Evolutionary conservation across 2,797 vertebrate genomes (phyloP).

Genomic region (Lutra lutra): DNA sequence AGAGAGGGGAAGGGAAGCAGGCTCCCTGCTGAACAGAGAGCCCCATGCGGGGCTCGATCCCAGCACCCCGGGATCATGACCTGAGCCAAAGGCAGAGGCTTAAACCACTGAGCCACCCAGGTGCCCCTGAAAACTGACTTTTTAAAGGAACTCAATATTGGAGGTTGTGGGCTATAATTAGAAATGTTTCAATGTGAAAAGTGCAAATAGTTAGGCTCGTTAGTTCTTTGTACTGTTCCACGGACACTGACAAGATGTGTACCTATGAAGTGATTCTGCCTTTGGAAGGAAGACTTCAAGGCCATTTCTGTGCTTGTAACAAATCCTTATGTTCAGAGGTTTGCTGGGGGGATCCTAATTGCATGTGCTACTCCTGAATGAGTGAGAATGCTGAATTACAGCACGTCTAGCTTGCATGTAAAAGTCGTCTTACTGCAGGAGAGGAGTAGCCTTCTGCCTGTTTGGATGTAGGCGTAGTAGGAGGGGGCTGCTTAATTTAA

Average conservation of each 20-base stretch:
- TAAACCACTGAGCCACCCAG: too few relatives aligned
- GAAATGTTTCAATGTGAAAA: conserved; percentile 35
- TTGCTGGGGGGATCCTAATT: neutral
- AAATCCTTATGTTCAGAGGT: neutral
- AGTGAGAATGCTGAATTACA: neutral
- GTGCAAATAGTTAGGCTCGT: neutral
- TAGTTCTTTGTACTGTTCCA: neutral
- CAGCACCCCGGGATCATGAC: too few relatives aligned
- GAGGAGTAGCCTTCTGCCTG: neutral
- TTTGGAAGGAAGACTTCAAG: conserved; percentile 33
- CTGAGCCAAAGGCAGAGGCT: too few relatives aligned
- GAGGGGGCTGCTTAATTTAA: neutral
- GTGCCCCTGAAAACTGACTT: conserved; percentile 56
- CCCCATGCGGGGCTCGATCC: too few relatives aligned
- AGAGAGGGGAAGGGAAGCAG: too few relatives aligned
- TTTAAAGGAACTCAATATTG: neutral
- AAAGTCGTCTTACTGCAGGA: neutral
- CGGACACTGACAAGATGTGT: neutral
- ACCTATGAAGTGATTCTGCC: neutral
- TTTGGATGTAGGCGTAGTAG: neutral
- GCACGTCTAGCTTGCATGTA: neutral
- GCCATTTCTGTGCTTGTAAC: neutral
- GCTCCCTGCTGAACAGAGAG: too few relatives aligned
- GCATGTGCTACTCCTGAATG: neutral
- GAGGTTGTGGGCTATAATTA: neutral